Evolutionary conservation across 1,140 invertebrate species (phyloP), one percentile per base, ranked within the genome.

Genomic region (Drosophila tristis): DNA sequence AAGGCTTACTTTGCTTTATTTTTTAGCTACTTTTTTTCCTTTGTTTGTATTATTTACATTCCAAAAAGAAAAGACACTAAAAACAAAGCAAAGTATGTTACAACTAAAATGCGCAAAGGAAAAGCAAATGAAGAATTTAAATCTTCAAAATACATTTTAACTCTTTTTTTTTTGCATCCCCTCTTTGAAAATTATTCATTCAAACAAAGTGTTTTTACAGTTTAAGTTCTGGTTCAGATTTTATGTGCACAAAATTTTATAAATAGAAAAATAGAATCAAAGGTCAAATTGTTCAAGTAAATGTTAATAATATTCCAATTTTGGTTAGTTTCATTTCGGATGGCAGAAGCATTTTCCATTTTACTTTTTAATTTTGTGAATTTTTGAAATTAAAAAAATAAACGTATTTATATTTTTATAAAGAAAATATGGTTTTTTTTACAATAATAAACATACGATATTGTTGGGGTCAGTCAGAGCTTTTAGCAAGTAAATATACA

Each of bases 71-170:
- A 9, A 49, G 81, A 80, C 74, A 79, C 62, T 84, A 84, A 90
- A 90, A 89, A 90, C 73, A 80, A 89, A 89, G 85, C 55, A 79
- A 80, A 67, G 49, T 42, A 48, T 49, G 70, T 55, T 74, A 74
- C 74, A 76, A 84, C 62, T 66, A 64, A 84, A 84, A 67, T 61
- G 80, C 71, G 51, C 66, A 80, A 4, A 63, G 35, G 35, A 60
- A 16, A 78, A 56, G 56, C 59, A 80, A 63, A 65, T 71, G 35
- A 82, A 63, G 62, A 61, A 68, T 71, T 26, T 67, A 63, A 50
- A 50, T 51, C 59, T 51, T 56, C 39, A 82, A 78, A 57, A 31
- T 57, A 26, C 20, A 20, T 57, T 47, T 71, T 11, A 44, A 74
- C 58, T 74, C 57, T 73, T 25, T 63, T 49, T 39, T 39, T 39